Conservation (phyloP, 2,797 vertebrate species). For the Hydrocynus forskahlii region DNA sequence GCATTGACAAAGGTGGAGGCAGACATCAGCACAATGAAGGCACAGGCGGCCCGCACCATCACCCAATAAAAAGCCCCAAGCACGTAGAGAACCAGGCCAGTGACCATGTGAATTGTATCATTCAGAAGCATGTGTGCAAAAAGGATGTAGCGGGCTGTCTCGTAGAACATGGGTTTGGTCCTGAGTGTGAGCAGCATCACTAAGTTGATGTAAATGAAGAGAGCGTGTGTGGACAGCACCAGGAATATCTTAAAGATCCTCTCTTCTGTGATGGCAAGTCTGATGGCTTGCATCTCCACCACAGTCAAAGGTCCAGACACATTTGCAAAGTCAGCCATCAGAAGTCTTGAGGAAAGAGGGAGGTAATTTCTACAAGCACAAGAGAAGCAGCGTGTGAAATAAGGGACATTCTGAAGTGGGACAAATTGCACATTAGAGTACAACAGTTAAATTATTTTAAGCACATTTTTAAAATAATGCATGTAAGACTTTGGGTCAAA, state of each 20-base stretch:
- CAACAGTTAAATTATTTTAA: too few species aligned
- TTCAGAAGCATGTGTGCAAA: conserved; percentile 72
- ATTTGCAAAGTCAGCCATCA: conserved; percentile 24
- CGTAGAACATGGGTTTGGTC: conserved; percentile 61
- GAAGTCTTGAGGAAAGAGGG: not conserved
- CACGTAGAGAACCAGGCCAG: conserved; percentile 4
- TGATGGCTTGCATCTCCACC: conserved; percentile 25
- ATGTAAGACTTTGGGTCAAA: too few species aligned
- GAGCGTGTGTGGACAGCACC: conserved; percentile 3
- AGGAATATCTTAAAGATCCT: conserved; percentile 34
- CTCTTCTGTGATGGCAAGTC: conserved; percentile 21
- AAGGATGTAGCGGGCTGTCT: conserved; percentile 68
- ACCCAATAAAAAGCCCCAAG: not conserved
- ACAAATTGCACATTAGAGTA: too few species aligned
- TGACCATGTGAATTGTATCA: conserved; percentile 65
- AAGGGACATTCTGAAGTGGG: too few species aligned
- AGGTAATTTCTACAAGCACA: not conserved
- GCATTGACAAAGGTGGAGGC: conserved; percentile 20
- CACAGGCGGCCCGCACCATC: conserved; percentile 31
- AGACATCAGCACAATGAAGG: conserved; percentile 38
- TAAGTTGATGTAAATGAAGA: conserved; percentile 66
- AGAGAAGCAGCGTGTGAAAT: not conserved
- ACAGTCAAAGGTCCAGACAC: conserved; percentile 11
- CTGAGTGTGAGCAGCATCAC: conserved; percentile 68
- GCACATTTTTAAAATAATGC: too few species aligned